Evolutionary conservation across 2,797 vertebrate species (phyloP), one percentile per base, ranked within the genome.

Genomic region (Muscicapa comitata): DNA sequence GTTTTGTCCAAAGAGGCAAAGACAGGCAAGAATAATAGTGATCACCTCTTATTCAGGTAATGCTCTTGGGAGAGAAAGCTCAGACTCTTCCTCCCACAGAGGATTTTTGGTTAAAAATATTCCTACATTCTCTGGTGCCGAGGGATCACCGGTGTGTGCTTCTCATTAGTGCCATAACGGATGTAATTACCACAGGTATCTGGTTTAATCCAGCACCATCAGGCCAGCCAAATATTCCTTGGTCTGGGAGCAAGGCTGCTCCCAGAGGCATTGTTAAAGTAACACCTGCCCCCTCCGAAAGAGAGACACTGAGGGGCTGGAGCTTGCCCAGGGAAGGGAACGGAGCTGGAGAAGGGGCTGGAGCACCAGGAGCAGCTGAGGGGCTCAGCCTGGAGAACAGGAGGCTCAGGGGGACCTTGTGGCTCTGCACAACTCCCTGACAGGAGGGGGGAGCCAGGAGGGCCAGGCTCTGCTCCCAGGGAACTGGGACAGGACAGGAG

Each of bases 391-490:
- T 51, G 68, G 42, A 68, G 42, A 3, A 50, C 16, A 85, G 42
- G 43, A 43, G 25, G 29, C 24, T 79, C 54, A 17, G 47, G 47
- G 37, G 26, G 9, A 11, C 31, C 40, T 21, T 43, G 43, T 67
- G 68, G 29, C 35, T 48, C 77, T 61, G 12, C 26, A 76, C 40
- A 68, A 5, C 10, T n/a, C 68, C 62, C 54, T 48, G 61, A 17
- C 26, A 42, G 48, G 16, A 59, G 10, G 6, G 21, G 13, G 6
- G 3, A 20, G 5, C 5, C 0, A 1, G n/a, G 7, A 5, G 4
- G 0, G 6, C 37, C 0, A 0, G 28, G 28, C 19, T 55, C 28
- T 75, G 48, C n/a, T 43, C 23, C 26, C 48, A 62, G n/a, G 47
- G 26, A 68, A 25, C 35, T 62, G 40, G 16, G 13, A 75, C 7